These are phyloP conservation scores for Varecia variegata DNA, from an alignment of 2,797 vertebrate species.

Conservation along the genomic window DNA sequence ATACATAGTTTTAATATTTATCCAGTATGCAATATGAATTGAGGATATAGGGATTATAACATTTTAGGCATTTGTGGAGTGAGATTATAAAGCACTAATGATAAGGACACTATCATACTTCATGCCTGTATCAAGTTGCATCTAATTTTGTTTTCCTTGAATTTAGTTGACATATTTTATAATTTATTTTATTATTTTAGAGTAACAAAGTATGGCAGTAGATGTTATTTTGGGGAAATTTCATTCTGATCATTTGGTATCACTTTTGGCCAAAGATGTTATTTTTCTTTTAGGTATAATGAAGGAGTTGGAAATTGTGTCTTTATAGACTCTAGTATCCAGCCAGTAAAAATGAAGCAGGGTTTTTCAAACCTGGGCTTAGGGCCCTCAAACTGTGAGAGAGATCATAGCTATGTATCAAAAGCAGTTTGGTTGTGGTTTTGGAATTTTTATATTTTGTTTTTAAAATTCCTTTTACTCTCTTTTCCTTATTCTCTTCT, in stretches of 20 bases:
- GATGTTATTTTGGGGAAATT: constrained; percentile 2
- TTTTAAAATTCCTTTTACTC: neutral
- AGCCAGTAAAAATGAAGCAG: neutral
- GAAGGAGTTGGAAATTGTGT: neutral
- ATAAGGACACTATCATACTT: neutral
- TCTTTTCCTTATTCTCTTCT: neutral
- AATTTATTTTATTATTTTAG: neutral
- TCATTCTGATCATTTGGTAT: constrained; percentile 3
- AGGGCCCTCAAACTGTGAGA: neutral
- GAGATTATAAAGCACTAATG: neutral
- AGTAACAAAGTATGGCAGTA: neutral
- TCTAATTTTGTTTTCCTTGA: constrained; percentile 38
- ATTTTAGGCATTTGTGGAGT: neutral
- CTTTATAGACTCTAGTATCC: neutral
- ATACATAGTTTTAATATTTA: constrained; percentile 10
- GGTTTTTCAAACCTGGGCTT: neutral
- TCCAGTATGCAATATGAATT: constrained; percentile 7
- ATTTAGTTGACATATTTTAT: constrained; percentile 31
- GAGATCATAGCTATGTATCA: neutral
- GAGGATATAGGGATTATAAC: neutral
- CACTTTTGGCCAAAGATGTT: neutral
- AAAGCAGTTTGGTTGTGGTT: constrained; percentile 32
- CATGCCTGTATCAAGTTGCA: neutral
- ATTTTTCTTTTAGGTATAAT: constrained; percentile 36
- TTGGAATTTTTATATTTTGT: neutral